Evolutionary conservation across 1,140 invertebrate genomes (phyloP).

Genomic region (Araneus ventricosus): DNA sequence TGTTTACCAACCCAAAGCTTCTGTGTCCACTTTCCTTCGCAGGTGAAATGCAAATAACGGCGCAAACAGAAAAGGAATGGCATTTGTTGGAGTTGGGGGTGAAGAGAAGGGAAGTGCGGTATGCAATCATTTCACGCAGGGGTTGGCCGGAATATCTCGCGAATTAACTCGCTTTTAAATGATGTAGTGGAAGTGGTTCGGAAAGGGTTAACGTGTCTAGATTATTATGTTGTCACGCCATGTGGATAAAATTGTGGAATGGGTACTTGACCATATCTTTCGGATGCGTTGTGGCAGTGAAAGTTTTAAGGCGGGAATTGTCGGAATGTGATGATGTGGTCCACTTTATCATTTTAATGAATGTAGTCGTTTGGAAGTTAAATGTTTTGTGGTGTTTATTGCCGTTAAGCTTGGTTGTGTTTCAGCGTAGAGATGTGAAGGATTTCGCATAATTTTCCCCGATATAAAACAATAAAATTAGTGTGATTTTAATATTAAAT

Average conservation of each 20-base stretch:
- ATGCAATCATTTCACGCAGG: neutral
- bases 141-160: neutral
- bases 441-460: no score
- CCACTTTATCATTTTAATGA: no score
- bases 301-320: neutral
- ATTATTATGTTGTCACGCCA: neutral
- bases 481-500: no score
- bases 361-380: no score
- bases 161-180: neutral
- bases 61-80: neutral
- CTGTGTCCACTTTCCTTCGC: neutral
- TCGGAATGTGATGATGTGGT: no score
- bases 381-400: no score
- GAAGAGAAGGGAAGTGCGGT: neutral
- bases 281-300: neutral
- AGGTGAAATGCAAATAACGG: neutral
- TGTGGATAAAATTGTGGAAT: neutral
- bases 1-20: neutral
- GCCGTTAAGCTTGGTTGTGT: no score
- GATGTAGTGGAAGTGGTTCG: neutral
- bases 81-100: neutral
- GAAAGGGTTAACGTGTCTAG: neutral
- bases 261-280: neutral
- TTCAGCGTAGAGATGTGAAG: no score
- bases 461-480: no score